Evolutionary conservation across 2,797 vertebrate genomes (phyloP).

Genomic region (Bryconaethiops microstoma): DNA sequence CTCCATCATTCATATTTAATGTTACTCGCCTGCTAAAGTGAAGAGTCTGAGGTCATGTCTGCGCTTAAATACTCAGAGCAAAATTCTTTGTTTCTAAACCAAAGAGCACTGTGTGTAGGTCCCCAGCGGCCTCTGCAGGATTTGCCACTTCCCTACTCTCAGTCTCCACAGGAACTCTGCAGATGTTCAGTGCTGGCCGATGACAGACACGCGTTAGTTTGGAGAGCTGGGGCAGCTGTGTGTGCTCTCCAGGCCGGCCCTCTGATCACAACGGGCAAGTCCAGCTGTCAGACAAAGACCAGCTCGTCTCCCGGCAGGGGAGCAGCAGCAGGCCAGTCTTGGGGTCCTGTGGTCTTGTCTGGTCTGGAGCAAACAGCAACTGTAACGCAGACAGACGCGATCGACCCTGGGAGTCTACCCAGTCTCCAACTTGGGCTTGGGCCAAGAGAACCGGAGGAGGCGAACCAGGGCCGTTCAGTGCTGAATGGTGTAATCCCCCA

Average conservation of each 20-base stretch:
- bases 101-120: too few relatives aligned
- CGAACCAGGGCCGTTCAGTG: background rate
- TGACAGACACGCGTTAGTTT: background rate
- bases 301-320: background rate
- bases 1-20: constrained; percentile 1
- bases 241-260: background rate
- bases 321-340: background rate
- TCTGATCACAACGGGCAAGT: background rate
- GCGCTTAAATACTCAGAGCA: background rate
- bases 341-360: constrained; percentile 2
- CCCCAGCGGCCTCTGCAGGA: background rate
- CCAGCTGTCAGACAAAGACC: constrained; percentile 10
- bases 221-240: background rate
- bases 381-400: background rate
- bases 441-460: background rate
- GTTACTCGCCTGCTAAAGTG: background rate
- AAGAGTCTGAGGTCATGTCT: background rate
- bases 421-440: background rate
- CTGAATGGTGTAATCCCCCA: background rate
- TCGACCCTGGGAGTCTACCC: background rate
- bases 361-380: constrained; percentile 2
- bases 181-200: background rate
- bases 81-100: background rate
- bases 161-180: constrained; percentile 4
- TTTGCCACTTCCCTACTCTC: background rate